Base-by-base conservation (phyloP, 2,888 invertebrate genomes). In the Apodemia duryi region DNA sequence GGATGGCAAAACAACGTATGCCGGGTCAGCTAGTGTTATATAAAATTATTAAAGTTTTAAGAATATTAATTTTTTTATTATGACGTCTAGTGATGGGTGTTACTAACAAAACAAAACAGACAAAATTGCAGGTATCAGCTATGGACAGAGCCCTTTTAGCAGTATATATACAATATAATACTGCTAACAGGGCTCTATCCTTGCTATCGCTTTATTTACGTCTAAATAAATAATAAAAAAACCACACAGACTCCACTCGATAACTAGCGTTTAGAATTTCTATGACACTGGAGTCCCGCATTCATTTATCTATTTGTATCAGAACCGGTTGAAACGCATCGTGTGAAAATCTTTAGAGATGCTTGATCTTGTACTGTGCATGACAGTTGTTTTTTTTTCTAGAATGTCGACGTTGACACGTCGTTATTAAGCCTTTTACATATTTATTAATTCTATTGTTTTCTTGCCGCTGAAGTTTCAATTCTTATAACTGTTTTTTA, bases 311-410 rank as follows among this genome's bases (percentile, higher is more conserved):
- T 71, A 71, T 73, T 73, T 73, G 75, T 73, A 72, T 67, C 68
- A 67, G 64, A 76, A 86, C 87, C 87, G 85, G 88, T 88, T 78
- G 80, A 73, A 80, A 81, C 72, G 67, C 69, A 81, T 81, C 88
- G 86, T 87, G 86, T 82, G 87, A 88, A 85, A 80, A 83, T 81
- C 75, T 77, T 75, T 75, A 76, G 68, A 68, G 72, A 66, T 64
- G 54, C 29, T 32, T 57, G 54, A 57, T 29, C 54, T 57, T 57
- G 29, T 62, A 63, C 67, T 57, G 13, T 62, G 65, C 67, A 72
- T 74, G 75, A 73, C 74, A 73, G 70, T 69, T 68, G 67, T 66
- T 67, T 65, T 65, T 67, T 66, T 67, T 65, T 65, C 65, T 65
- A 54, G 60, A 63, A n/a, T 41, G 52, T 54, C 41, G 41, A 43